Evolutionary conservation across 2,113 vertebrate genomes (phyloP).

Genomic region (Hiodon alosoides): DNA sequence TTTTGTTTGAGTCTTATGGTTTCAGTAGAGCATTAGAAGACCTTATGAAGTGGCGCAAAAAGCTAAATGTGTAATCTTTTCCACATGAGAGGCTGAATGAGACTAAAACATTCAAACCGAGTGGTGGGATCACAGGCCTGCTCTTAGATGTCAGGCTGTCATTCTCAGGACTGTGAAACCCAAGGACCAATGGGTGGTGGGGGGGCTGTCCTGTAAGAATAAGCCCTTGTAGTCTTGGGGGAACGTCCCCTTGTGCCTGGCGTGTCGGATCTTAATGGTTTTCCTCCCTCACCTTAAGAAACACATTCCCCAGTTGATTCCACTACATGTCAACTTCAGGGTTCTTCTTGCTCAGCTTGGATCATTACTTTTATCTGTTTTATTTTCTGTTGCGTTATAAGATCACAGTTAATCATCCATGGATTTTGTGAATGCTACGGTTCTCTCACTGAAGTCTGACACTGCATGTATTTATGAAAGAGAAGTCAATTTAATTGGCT

Average conservation of each 20-base stretch:
- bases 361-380: neutral
- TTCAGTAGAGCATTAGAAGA: constrained; percentile 10
- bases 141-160: neutral
- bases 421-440: no score
- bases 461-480: no score
- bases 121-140: neutral
- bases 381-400: neutral
- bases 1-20: neutral
- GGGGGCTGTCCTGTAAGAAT: neutral
- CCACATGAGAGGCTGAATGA: constrained; percentile 1
- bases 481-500: no score
- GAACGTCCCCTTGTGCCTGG: neutral
- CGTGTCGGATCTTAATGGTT: neutral
- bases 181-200: neutral
- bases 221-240: neutral
- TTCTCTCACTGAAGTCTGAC: no score
- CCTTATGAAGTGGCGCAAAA: neutral
- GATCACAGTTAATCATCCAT: neutral
- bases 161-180: neutral
- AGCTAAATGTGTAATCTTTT: constrained; percentile 9
- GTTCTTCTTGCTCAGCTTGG: neutral
- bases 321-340: neutral
- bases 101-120: neutral
- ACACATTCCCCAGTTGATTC: no score
- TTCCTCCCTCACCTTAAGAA: neutral